Evolutionary conservation across 1,140 invertebrate genomes (phyloP), one percentile per base, ranked within the genome.

Genomic region (Andricus grossulariae): DNA sequence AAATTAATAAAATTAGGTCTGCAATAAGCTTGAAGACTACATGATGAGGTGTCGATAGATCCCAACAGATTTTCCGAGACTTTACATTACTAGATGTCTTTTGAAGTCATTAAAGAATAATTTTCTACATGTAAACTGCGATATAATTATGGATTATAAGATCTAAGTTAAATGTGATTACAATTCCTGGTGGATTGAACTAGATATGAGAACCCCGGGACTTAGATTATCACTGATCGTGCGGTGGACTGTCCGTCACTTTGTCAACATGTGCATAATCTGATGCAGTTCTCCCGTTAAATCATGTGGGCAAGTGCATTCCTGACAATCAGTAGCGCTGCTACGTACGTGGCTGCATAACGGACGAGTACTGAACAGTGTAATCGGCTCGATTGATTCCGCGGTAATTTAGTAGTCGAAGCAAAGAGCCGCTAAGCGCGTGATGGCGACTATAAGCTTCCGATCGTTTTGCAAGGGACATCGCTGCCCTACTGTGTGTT

Each of bases 241-340:
- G 70, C 71, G 75, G 76, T 71, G 78, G 75, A 75, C 84, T 85
- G 86, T 87, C 87, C 80, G 82, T 90, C 86, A 89, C 82, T 86
- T 89, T 88, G 87, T 90, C 88, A 89, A 83, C 85, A 77, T 78
- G 77, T 79, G 76, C 83, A 87, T 87, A 87, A 89, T 88, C 79
- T 81, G 79, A 84, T 82, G 84, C 77, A 75, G 76, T 72, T 82
- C 84, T 82, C 83, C 80, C 83, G 82, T 88, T 89, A 87, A 87
- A 88, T 86, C 86, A 84, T 80, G 83, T 73, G 81, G 83, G 66
- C 81, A 79, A 84, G 82, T 83, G 81, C 85, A 85, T 87, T 87
- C 76, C 85, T 83, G 83, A 84, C 84, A 85, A 87, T 84, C 83
- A 84, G 81, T 76, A 81, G 81, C 80, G 78, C 80, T 76, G 70